Evolutionary conservation across 2,888 invertebrate species (phyloP), one percentile per base, ranked within the genome.

Genomic region (Prenolepis imparis): DNA sequence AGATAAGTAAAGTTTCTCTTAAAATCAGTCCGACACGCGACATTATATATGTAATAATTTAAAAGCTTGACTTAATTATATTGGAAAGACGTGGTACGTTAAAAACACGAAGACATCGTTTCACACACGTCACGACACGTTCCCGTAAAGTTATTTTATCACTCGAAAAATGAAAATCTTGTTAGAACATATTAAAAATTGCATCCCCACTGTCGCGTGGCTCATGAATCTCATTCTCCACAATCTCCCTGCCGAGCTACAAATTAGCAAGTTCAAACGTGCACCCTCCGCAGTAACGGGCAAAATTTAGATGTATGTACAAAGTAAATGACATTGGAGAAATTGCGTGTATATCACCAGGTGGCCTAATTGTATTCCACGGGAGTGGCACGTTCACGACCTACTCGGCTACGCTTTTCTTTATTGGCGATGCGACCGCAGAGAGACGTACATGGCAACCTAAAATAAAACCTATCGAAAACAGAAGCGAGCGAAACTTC

Each of bases 311-410:
- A 78, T 72, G 32, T 72, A 44, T 78, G 44, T 36, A 12, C 78
- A 24, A 72, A 59, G 73, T 72, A 72, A 77, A 77, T 59, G 59
- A 32, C 70, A 41, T 78, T n/a, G 72, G 72, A 72, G 72, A 78
- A 78, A 70, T 78, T 59, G 59, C 52, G 39, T 36, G 80, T 55
- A 82, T 41, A 75, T 78, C 59, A 72, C 73, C 32, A 44, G 73
- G 41, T 78, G 59, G 73, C 78, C 67, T 83, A 82, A 83, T 81
- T 82, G 82, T 81, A 81, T 57, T 59, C 67, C 52, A 41, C 28
- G 83, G 83, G 83, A 83, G 83, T 83, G 83, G 83, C 83, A 52
- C 48, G 48, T 44, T 66, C 12, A 44, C 78, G 78, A 78, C 44
- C 70, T 64, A 48, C 74, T 78, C 52, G 64, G 9, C 68, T 61